Evolutionary conservation across 1,140 invertebrate species (phyloP).

Genomic region (Acyrthosiphon pisum): DNA sequence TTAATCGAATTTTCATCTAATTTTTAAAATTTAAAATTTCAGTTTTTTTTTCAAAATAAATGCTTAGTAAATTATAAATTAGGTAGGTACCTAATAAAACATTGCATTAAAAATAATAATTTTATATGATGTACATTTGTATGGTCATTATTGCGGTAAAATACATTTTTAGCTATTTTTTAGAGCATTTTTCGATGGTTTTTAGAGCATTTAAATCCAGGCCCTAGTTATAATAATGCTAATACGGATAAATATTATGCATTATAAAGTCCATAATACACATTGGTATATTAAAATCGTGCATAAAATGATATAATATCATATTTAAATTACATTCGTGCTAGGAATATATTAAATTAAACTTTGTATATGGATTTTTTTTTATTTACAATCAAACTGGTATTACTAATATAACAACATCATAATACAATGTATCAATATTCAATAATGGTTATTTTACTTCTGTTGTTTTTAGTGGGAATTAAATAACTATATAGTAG

Average conservation of each 20-base stretch:
- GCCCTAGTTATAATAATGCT: background rate
- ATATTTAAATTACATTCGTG: constrained; percentile 34
- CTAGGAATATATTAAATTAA: constrained; percentile 34
- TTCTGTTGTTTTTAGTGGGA: background rate
- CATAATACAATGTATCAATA: background rate
- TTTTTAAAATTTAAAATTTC: too few species aligned
- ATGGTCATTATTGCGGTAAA: too few species aligned
- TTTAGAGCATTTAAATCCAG: too few species aligned
- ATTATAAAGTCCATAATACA: background rate
- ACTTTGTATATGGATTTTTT: background rate
- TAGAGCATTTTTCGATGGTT: too few species aligned
- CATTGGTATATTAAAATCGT: constrained; percentile 13
- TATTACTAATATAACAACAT: background rate
- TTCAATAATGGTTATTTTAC: background rate
- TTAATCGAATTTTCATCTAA: too few species aligned
- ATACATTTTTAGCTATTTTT: too few species aligned
- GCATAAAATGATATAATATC: constrained; percentile 29
- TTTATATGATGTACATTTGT: too few species aligned
- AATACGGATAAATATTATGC: background rate
- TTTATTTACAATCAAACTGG: background rate
- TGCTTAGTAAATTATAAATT: too few species aligned
- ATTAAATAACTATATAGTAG: background rate
- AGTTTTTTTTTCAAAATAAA: too few species aligned
- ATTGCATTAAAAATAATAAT: too few species aligned
- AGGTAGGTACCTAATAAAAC: too few species aligned